phyloP scores from a whole-genome alignment of 2,113 vertebrate genomes.

The Eulemur rufifrons region DNA sequence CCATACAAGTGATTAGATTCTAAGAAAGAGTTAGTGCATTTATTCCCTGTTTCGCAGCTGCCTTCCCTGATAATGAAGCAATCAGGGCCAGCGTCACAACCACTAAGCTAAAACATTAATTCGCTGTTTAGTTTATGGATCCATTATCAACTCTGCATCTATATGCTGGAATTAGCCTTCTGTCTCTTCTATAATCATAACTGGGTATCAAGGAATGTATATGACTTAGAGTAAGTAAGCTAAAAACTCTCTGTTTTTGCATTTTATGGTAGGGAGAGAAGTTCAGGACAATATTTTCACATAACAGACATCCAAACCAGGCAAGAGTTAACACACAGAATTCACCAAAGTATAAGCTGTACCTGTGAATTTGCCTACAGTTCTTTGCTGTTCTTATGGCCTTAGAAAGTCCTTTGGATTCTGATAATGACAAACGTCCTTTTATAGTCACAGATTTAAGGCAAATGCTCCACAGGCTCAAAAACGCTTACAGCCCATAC shows the following conservation, averaged over 20 bases:
- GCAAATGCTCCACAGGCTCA: background rate
- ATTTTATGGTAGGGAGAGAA: background rate
- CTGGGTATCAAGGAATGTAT: background rate
- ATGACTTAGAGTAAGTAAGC: background rate
- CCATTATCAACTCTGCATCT: background rate
- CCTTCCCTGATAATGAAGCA: background rate
- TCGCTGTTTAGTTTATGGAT: background rate
- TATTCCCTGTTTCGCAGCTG: background rate
- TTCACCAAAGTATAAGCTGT: background rate
- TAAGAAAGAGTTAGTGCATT: background rate
- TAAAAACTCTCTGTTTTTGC: background rate
- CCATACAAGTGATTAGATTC: background rate
- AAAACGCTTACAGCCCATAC: background rate
- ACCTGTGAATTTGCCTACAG: background rate
- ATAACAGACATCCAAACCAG: background rate
- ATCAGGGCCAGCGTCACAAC: slow-evolving; percentile 8
- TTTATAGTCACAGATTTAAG: background rate
- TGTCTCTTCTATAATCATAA: background rate
- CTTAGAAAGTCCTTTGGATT: slow-evolving; percentile 34
- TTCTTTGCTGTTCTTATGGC: background rate
- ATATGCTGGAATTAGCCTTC: background rate
- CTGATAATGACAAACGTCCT: background rate
- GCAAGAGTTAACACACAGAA: background rate
- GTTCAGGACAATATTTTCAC: background rate
- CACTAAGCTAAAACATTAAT: background rate